phyloP scores from a whole-genome alignment of 2,797 vertebrate genomes.

The Catharus ustulatus region DNA sequence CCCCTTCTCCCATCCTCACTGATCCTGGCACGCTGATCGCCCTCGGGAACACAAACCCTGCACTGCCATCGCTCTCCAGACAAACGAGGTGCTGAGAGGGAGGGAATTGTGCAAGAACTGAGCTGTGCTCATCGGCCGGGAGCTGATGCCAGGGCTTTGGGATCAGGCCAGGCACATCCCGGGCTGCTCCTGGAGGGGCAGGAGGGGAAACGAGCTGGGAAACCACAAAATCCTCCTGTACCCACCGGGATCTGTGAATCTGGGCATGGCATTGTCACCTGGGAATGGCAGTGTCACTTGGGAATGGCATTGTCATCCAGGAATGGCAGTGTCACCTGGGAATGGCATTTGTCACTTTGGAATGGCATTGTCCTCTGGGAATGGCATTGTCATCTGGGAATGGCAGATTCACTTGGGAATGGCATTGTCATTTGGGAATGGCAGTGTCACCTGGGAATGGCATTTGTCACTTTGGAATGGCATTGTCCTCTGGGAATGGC shows the following conservation, averaged over 20 bases:
- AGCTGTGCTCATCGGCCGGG: background rate
- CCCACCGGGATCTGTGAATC: background rate
- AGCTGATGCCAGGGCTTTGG: background rate
- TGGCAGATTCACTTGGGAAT: too few species aligned
- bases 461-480: too few species aligned
- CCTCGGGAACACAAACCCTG: background rate
- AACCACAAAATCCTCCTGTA: background rate
- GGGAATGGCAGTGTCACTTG: background rate
- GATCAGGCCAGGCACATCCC: background rate
- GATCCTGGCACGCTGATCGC: background rate
- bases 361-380: too few species aligned
- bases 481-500: too few species aligned
- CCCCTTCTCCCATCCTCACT: background rate
- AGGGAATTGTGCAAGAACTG: background rate
- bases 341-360: background rate
- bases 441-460: too few species aligned
- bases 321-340: background rate
- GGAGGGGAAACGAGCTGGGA: background rate
- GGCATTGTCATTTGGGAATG: too few species aligned
- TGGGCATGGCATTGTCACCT: background rate
- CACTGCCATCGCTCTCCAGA: background rate
- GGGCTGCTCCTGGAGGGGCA: background rate
- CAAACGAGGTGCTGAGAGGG: background rate
- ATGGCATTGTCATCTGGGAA: too few species aligned
- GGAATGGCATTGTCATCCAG: too few species aligned